Base-by-base conservation (phyloP, 2,888 invertebrate genomes). In the Melinaea menophilus region DNA sequence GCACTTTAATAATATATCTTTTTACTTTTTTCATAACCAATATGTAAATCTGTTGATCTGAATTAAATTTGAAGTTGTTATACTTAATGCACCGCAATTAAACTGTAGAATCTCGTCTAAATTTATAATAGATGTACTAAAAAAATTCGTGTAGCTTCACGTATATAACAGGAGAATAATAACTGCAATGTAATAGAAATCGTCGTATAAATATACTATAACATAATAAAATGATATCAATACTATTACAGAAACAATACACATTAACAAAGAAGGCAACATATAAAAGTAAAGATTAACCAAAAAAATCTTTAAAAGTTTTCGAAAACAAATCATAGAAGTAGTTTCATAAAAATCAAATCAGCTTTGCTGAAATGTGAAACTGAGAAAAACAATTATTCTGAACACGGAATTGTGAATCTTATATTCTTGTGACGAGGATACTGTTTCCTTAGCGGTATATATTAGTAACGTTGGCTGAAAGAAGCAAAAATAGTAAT, bases 251-350 rank as follows among this genome's bases (percentile, higher is more conserved):
- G 3, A 51, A 51, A 31, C 22, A 31, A 51, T 31, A 31, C 9
- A 7, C 3, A 51, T 9, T 31, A 31, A 51, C 41, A 41, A 9
- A 31, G 31, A 51, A 5, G 31, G 0, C 22, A 51, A 51, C 5
- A 9, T 31, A 51, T 51, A 37, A 62, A 58, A 60, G 34, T 57
- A 63, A 47, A 59, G 60, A 58, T 62, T 56, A 62, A 60, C 55
- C 22, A 55, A 55, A 58, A 65, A 12, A 45, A 56, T 59, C 59
- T 47, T 55, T 22, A 59, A 59, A 58, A 65, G 55, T 55, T 58
- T 51, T 13, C 55, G 60, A 62, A 59, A 65, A 55, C 60, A 65
- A 63, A 61, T 59, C 57, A 58, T 33, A 55, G 56, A 55, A 62
- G 48, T 45, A 62, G 59, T 62, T 62, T 60, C 37, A 35, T 59